Percentiles rank a stretch among this genome's conserved stretches.
Evolutionary conservation across 1,140 invertebrate species (phyloP).

Genomic region (Euwallacea fornicatus): DNA sequence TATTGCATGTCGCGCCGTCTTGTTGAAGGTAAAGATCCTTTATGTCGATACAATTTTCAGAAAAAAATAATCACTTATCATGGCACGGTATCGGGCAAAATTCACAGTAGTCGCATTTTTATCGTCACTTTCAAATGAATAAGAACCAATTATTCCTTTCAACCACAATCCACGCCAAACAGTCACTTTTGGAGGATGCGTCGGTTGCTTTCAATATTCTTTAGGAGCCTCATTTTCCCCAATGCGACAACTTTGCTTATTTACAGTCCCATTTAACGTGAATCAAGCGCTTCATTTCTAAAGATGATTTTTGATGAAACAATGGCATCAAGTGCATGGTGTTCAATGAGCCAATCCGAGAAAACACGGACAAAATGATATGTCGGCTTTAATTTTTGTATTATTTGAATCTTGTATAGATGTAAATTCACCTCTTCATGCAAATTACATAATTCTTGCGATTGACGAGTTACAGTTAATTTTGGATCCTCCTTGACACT

Average conservation of each 20-base stretch:
- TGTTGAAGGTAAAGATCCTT: slow-evolving; percentile 40
- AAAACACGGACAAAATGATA: too few relatives aligned
- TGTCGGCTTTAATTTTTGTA: too few relatives aligned
- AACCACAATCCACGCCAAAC: slow-evolving; percentile 40
- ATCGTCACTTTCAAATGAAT: slow-evolving; percentile 47
- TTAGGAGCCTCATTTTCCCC: slow-evolving; percentile 26
- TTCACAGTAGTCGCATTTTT: slow-evolving; percentile 19
- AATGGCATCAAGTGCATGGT: neutral
- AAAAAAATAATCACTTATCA: slow-evolving; percentile 22
- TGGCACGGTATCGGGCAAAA: slow-evolving; percentile 9
- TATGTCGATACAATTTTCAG: slow-evolving; percentile 4
- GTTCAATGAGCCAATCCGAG: neutral
- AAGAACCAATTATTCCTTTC: slow-evolving; percentile 34
- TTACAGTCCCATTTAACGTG: neutral
- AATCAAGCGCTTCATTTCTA: slow-evolving; percentile 9
- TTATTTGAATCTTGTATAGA: neutral
- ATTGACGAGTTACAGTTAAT: too few relatives aligned
- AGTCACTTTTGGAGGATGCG: slow-evolving; percentile 41
- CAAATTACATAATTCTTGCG: too few relatives aligned
- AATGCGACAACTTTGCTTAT: slow-evolving; percentile 5
- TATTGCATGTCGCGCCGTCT: slow-evolving; percentile 42
- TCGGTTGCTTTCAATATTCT: slow-evolving; percentile 30
- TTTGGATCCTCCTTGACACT: neutral
- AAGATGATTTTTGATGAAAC: slow-evolving; percentile 19
- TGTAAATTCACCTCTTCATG: neutral